phyloP scores from a whole-genome alignment of 2,888 invertebrate genomes.

The Heteropelma amictum region DNA sequence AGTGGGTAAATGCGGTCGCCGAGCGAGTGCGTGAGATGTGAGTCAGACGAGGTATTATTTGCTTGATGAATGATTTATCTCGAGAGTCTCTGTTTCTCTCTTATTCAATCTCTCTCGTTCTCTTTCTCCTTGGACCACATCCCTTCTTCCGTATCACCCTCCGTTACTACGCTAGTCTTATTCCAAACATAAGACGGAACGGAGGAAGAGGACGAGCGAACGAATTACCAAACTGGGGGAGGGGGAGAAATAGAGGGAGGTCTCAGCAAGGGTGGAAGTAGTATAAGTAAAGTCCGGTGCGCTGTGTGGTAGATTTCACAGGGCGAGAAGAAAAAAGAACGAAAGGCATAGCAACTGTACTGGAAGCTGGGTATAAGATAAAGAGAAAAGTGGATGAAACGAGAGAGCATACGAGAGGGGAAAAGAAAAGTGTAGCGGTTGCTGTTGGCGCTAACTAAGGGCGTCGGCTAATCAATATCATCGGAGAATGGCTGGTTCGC shows the following conservation, averaged over 20 bases:
- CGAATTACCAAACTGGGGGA: constrained; percentile 48
- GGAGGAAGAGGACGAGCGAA: constrained; percentile 38
- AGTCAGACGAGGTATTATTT: constrained; percentile 71
- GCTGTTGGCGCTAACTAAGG: constrained; percentile 76
- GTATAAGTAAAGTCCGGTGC: constrained; percentile 50
- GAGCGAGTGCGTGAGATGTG: constrained; percentile 62
- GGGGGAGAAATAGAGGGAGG: constrained; percentile 50
- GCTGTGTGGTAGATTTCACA: constrained; percentile 50
- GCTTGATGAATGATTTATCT: constrained; percentile 73
- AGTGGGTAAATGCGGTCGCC: constrained; percentile 59
- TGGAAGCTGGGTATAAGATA: not conserved
- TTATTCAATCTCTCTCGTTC: not conserved
- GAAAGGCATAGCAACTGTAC: not conserved
- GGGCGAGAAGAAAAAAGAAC: constrained; percentile 41
- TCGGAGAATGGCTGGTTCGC: constrained; percentile 72
- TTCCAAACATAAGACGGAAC: constrained; percentile 38
- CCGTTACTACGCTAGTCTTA: constrained; percentile 43
- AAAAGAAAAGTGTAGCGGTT: constrained; percentile 58
- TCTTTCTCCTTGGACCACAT: not conserved
- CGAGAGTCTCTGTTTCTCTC: constrained; percentile 52
- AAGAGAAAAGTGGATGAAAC: constrained; percentile 14
- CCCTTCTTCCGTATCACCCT: constrained; percentile 40
- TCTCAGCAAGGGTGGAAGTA: constrained; percentile 50
- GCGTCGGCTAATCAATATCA: constrained; percentile 78
- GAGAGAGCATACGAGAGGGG: constrained; percentile 46